Percentiles rank a stretch among this genome's conserved stretches.
Conservation (phyloP, 2,797 vertebrate species). For the Chromis chromis region DNA sequence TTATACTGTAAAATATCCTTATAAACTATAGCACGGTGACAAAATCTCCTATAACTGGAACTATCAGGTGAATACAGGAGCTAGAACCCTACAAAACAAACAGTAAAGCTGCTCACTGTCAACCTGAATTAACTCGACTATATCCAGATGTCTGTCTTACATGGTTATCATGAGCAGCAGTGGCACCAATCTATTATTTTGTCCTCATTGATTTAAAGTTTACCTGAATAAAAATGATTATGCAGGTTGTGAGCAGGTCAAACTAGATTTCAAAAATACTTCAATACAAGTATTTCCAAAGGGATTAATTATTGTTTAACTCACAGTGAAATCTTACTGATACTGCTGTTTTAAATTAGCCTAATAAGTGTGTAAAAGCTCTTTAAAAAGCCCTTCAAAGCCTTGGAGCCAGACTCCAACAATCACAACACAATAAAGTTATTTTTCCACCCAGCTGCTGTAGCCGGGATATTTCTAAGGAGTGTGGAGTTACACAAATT, state of each 20-base stretch:
- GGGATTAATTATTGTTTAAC: neutral
- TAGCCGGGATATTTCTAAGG: conserved; percentile 21
- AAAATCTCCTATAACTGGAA: neutral
- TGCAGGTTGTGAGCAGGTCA: neutral
- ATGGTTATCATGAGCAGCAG: neutral
- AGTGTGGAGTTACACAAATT: conserved; percentile 35
- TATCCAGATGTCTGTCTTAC: neutral
- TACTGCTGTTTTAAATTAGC: conserved; percentile 1
- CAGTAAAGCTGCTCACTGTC: neutral
- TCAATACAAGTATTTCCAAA: neutral
- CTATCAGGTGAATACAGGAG: no score
- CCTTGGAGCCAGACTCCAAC: neutral
- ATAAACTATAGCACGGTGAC: no score
- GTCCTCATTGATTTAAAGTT: neutral
- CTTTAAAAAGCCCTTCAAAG: conserved; percentile 2
- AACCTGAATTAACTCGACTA: neutral
- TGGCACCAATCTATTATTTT: neutral
- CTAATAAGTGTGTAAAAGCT: conserved; percentile 11
- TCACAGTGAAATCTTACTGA: neutral
- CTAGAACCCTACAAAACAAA: no score
- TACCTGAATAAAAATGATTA: neutral
- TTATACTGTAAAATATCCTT: neutral
- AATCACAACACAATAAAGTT: conserved; percentile 14
- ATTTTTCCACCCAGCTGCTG: conserved; percentile 21
- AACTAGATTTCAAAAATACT: neutral